phyloP scores from a whole-genome alignment of 1,140 invertebrate species.

The Subanguina moxae region DNA sequence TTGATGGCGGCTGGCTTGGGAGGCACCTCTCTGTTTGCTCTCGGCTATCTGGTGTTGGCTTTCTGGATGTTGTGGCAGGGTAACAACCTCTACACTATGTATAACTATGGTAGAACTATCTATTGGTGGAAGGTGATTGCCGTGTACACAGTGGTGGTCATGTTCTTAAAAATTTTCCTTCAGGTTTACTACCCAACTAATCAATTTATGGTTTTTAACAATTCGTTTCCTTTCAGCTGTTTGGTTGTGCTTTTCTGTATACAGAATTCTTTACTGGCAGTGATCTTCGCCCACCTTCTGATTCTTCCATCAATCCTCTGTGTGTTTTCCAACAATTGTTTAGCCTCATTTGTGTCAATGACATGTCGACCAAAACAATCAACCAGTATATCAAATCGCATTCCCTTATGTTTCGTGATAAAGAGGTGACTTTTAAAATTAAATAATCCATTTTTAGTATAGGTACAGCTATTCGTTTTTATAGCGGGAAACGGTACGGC shows the following conservation, averaged over 20 bases:
- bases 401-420: too few species aligned
- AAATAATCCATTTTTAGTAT: too few species aligned
- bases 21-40: constrained; percentile 57
- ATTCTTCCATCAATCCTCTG: not conserved
- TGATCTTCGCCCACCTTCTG: not conserved
- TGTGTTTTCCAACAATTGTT: constrained; percentile 51
- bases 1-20: constrained; percentile 54
- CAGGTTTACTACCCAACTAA: constrained; percentile 38
- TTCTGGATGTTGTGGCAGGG: constrained; percentile 58
- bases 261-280: constrained; percentile 29
- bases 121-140: constrained; percentile 49
- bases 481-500: too few species aligned
- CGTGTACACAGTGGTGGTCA: constrained; percentile 49
- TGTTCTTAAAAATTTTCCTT: constrained; percentile 50
- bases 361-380: constrained; percentile 15
- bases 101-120: constrained; percentile 36
- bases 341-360: constrained; percentile 50
- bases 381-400: not conserved
- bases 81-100: constrained; percentile 58
- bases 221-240: constrained; percentile 28
- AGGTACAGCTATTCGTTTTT: too few species aligned
- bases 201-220: not conserved
- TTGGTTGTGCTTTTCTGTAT: constrained; percentile 42
- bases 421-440: too few species aligned
- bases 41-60: constrained; percentile 55